Evolutionary conservation across 2,113 vertebrate genomes (phyloP), one percentile per base, ranked within the genome.

Genomic region (Danio rerio): DNA sequence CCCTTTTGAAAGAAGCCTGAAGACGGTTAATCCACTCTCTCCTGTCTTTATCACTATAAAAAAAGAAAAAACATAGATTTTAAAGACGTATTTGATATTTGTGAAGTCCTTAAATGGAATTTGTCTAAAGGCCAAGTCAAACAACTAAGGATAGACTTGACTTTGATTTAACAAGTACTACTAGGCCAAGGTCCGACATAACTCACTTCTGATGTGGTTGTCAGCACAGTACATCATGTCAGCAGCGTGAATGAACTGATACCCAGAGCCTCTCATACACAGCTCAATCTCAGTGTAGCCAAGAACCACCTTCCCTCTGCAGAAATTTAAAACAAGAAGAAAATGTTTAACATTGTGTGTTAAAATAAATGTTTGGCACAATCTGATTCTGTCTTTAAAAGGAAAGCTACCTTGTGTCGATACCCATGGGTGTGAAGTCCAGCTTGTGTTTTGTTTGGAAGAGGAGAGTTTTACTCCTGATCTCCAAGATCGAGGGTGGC

Each of bases 211-310:
- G 40, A 96, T 8, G 31, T 97, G 96, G 85, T 91, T 94, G 58
- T 97, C 96, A 7, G 96, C 95, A 71, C 95, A 97, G 77, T 96
- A 89, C 78, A 97, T 93, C 95, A 97, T 96, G 76, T 97, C 96
- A 0, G 93, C 96, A 62, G 95, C 95, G 50, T 97, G 96, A 87
- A 97, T 0, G 63, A 96, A 96, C 79, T 97, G 96, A 82, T 97
- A 97, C 5, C 96, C 96, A 0, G 95, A 94, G 68, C 95, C 95
- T 85, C 91, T 89, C 75, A 92, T 86, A 56, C 94, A 94, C 4
- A 97, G 88, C 85, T 97, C 96, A 11, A 92, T 92, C 87, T 97
- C 96, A 0, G 92, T 95, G 71, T 97, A 97, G 53, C 96, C 96
- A 84, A 97, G 90, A 47, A 96, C 86, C 78, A 96, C 85, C 74